Evolutionary conservation across 2,113 vertebrate genomes (phyloP).

Genomic region (Caretta caretta): DNA sequence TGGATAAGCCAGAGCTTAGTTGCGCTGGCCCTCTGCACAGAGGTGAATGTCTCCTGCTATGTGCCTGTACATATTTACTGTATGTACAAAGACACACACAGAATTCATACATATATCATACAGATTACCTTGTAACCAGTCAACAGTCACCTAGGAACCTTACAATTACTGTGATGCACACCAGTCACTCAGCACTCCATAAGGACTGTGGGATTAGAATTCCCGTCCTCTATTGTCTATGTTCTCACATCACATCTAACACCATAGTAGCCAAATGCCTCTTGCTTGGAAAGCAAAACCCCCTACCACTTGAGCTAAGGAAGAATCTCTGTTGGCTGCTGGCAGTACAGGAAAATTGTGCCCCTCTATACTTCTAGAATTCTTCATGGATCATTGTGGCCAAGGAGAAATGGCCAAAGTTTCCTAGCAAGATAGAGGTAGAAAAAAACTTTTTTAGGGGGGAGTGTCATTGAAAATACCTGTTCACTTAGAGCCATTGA

Average conservation of each 20-base stretch:
- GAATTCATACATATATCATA: background rate
- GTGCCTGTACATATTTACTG: constrained; percentile 24
- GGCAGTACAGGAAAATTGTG: background rate
- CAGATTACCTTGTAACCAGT: background rate
- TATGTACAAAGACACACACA: background rate
- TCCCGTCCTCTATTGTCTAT: background rate
- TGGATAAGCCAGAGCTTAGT: background rate
- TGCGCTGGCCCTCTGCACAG: background rate
- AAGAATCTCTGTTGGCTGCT: background rate
- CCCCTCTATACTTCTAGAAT: background rate
- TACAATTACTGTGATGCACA: background rate
- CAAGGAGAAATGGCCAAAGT: background rate
- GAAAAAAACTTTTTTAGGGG: background rate
- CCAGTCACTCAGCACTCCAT: background rate
- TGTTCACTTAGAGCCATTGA: background rate
- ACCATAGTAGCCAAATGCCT: accelerated
- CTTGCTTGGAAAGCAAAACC: background rate
- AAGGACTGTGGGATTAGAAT: background rate
- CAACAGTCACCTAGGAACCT: background rate
- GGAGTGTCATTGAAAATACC: background rate
- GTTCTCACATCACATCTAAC: background rate
- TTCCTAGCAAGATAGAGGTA: background rate
- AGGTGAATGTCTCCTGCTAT: background rate
- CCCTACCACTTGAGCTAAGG: background rate
- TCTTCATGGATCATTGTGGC: background rate